Evolutionary conservation across 2,888 invertebrate species (phyloP), one percentile per base, ranked within the genome.

Genomic region (Galerucella calmariensis): DNA sequence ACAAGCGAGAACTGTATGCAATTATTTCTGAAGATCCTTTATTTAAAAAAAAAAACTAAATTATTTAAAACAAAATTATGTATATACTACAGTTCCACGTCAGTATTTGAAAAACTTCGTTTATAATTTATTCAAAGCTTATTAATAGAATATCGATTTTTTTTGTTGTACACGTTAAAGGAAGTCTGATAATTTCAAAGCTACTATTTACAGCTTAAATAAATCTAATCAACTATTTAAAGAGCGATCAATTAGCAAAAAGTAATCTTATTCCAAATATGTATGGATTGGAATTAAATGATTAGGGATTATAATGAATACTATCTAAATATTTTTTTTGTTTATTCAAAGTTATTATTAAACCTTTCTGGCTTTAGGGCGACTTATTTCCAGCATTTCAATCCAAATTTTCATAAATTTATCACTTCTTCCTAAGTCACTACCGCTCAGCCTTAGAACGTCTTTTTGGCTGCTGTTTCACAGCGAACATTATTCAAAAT

Each of bases 141-240:
- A 72, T 70, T 70, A 74, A 67, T 74, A 74, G 74, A 70, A 70
- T 66, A 70, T 74, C 69, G 74, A 74, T 67, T 46, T 20, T 11
- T 11, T 0, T 20, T 8, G n/a, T 48, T 16, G 20, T 62, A 63
- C 48, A 35, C 63, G 69, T 46, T 65, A 11, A 62, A 51, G 16
- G 69, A 70, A 62, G 69, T 70, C 63, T 24, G 59, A 69, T 24
- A 35, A 63, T 63, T 69, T 16, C 63, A 35, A 51, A 70, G 35
- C 63, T 11, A 12, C 63, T 20, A 44, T 63, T 63, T 20, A 65
- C 20, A 44, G 63, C 63, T 63, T 63, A 16, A 63, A 44, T 44
- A 63, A 63, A 46, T 63, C 44, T 63, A 63, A 63, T 63, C 63
- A 44, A 63, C 46, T 65, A 46, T 65, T 65, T 46, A 65, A 65